Conservation (phyloP, 1,140 invertebrate genomes). For the Dendrolimus punctatus region DNA sequence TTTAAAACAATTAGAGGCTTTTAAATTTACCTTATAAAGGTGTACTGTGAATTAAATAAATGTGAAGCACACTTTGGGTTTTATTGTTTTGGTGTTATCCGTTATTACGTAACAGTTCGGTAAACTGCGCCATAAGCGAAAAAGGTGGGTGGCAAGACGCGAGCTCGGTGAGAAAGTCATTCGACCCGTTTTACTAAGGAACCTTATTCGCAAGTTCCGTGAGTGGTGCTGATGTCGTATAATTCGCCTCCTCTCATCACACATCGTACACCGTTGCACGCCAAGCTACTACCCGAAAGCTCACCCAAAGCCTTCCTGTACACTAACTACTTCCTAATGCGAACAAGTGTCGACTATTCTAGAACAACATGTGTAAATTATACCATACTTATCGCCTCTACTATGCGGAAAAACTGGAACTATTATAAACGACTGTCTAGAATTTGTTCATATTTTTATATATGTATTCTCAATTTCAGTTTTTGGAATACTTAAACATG, state of each 20-base stretch:
- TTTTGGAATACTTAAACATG: too few species aligned
- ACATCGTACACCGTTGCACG: too few species aligned
- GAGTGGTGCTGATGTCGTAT: not conserved
- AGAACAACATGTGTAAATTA: too few species aligned
- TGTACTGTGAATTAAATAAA: not conserved
- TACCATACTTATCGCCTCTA: too few species aligned
- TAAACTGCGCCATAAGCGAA: conserved; percentile 13
- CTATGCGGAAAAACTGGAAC: too few species aligned
- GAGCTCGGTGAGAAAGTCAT: conserved; percentile 21
- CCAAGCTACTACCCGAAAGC: not conserved
- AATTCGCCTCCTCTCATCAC: too few species aligned
- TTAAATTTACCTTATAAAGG: too few species aligned
- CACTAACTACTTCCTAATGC: conserved; percentile 15
- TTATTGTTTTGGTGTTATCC: conserved; percentile 10
- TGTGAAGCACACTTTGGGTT: not conserved
- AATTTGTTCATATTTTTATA: too few species aligned
- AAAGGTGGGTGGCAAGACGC: conserved; percentile 20
- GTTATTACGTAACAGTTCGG: conserved; percentile 18
- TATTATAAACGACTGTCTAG: too few species aligned
- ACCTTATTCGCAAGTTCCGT: conserved; percentile 19
- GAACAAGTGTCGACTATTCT: too few species aligned
- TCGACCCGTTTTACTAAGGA: conserved; percentile 23
- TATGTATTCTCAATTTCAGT: too few species aligned
- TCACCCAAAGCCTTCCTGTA: conserved; percentile 9
- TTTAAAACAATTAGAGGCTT: too few species aligned